phyloP scores from a whole-genome alignment of 2,113 vertebrate species.

The Nicator chloris region DNA sequence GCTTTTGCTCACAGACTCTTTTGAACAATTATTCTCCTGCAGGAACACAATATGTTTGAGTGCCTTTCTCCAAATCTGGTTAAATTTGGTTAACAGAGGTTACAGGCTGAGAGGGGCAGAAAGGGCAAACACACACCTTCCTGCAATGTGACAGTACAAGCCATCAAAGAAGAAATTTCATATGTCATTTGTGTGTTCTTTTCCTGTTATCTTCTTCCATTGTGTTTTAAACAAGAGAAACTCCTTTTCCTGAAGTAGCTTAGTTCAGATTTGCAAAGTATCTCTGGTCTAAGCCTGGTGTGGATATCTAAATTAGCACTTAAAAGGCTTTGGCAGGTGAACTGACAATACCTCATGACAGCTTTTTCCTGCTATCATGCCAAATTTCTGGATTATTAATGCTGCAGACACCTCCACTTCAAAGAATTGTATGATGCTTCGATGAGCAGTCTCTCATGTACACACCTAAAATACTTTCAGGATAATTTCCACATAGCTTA shows the following conservation, averaged over 20 bases:
- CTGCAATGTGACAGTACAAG: neutral
- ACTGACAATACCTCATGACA: neutral
- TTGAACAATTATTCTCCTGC: neutral
- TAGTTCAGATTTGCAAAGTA: neutral
- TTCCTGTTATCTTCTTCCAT: neutral
- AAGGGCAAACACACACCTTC: neutral
- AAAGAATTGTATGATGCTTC: constrained; percentile 16
- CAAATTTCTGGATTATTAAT: constrained; percentile 1
- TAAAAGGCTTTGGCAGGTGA: neutral
- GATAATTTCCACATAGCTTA: neutral
- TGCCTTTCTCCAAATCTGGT: neutral
- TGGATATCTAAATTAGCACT: neutral
- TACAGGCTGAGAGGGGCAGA: neutral
- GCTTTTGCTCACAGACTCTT: neutral
- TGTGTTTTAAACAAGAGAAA: neutral
- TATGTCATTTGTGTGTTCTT: neutral
- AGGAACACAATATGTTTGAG: neutral
- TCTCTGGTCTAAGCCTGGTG: neutral
- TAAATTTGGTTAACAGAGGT: neutral
- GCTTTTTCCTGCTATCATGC: neutral
- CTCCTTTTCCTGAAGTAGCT: neutral
- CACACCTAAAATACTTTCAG: constrained; percentile 4
- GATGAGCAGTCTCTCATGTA: neutral
- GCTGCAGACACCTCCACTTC: constrained; percentile 29
- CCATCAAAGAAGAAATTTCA: neutral